Base-by-base conservation (phyloP, 2,113 vertebrate species). In the Tautogolabrus adspersus region DNA sequence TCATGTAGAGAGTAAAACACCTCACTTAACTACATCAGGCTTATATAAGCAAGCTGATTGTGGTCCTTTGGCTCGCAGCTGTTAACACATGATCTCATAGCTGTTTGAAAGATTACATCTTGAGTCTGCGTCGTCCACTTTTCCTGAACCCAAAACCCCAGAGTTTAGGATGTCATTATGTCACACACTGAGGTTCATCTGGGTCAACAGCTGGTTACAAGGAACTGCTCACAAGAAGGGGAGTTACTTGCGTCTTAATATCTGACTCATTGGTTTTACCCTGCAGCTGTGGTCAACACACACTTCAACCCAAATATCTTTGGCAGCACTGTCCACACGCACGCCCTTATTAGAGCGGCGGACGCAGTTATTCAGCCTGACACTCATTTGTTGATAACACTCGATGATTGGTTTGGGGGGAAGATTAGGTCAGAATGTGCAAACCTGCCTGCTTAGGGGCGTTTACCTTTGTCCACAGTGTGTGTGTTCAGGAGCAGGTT, bases 241-340 rank as follows among this genome's bases (percentile, higher is more conserved):
- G 3, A 82, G 63, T 73, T 75, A 77, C 75, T 81, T 61, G 66
- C 72, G 82, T 82, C 46, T 79, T 75, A 56, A 54, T 30, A 75
- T 67, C 34, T 65, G 73, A 84, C 65, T 88, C 83, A 87, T 57
- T 74, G 59, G 26, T 80, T 87, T 84, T 54, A 84, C 22, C 71
- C 79, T 46, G 78, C 79, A 79, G 87, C 84, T 86, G 82, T 60
- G 86, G 74, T 85, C 78, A 79, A 73, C 44, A 73, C 56, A 59
- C 73, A 19, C 75, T 65, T 89, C 84, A 89, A 88, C 86, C 88
- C 81, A 89, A 90, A 91, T 86, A 72, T 75, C 56, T 86, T 46
- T 86, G 88, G 65, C 88, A 88, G 87, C 1, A 0, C 23, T 83
- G 71, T 91, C 77, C 52, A 69, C 84, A 76, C 75, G 82, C 77